A percentile compares a stretch with the other conserved stretches of the same genome.
These are phyloP conservation scores for Forbesichthys agassizii DNA, from an alignment of 2,113 vertebrate species.

Conservation along the genomic window DNA sequence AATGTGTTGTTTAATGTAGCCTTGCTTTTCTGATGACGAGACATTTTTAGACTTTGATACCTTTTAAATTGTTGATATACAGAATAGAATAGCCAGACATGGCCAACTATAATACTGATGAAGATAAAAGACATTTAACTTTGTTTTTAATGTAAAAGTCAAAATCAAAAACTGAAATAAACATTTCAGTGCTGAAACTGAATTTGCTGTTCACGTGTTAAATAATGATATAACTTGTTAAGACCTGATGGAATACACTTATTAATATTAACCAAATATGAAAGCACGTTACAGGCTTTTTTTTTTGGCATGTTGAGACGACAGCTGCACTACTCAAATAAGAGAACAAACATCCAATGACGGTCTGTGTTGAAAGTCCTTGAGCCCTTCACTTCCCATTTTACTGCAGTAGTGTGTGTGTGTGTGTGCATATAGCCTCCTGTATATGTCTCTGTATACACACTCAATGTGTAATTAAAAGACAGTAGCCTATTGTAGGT, in stretches of 20 bases:
- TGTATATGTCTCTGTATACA: too few species aligned
- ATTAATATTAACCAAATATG: not conserved
- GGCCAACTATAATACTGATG: not conserved
- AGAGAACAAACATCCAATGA: too few species aligned
- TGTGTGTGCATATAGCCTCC: too few species aligned
- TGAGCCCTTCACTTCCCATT: too few species aligned
- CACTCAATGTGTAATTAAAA: not conserved
- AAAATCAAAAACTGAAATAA: conserved; percentile 60
- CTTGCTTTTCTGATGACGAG: conserved; percentile 34
- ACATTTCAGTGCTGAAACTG: conserved; percentile 51
- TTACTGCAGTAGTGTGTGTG: too few species aligned
- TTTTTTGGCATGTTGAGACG: too few species aligned
- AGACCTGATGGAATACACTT: not conserved
- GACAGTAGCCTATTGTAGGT: not conserved
- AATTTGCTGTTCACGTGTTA: not conserved
- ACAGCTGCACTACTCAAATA: too few species aligned
- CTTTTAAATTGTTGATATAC: conserved; percentile 46
- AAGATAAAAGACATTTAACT: conserved; percentile 4
- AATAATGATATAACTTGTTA: too few species aligned
- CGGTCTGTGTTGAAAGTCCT: too few species aligned
- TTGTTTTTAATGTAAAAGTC: conserved; percentile 41
- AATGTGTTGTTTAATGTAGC: conserved; percentile 40
- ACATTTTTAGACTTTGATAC: conserved; percentile 60
- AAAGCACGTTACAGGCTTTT: too few species aligned
- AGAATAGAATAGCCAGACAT: conserved; percentile 30